Evolutionary conservation across 2,113 vertebrate species (phyloP).

Genomic region (Psilopsiagon aymara): DNA sequence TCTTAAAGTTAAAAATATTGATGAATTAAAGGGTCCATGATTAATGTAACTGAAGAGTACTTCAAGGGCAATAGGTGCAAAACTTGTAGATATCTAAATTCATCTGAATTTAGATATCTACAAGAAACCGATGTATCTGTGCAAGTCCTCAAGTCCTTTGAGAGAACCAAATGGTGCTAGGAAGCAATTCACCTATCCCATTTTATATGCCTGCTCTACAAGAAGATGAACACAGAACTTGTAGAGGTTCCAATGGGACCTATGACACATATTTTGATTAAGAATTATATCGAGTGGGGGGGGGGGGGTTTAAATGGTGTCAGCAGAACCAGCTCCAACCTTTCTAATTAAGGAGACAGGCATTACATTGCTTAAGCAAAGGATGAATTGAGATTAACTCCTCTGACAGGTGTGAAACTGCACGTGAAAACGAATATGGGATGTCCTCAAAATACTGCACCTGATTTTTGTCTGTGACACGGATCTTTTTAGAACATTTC

Average conservation of each 20-base stretch:
- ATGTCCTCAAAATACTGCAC: not conserved
- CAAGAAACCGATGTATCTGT: not conserved
- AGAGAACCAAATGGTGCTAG: not conserved
- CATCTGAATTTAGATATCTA: not conserved
- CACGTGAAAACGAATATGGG: not conserved
- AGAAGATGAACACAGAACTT: not conserved
- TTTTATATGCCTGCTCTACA: not conserved
- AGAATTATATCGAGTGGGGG: not conserved
- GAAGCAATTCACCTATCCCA: not conserved
- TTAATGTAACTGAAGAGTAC: not conserved
- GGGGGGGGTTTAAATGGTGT: not conserved
- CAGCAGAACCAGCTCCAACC: not conserved
- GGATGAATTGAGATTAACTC: not conserved
- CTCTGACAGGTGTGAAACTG: not conserved
- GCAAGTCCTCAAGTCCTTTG: not conserved
- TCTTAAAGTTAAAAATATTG: not conserved
- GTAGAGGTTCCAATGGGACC: not conserved
- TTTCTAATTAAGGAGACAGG: not conserved
- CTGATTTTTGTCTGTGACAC: not conserved
- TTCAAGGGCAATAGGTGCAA: not conserved
- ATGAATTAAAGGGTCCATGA: not conserved
- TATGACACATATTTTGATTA: not conserved
- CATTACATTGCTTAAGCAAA: not conserved
- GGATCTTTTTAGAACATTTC: not conserved
- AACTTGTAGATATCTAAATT: not conserved